Conservation (phyloP, 2,888 invertebrate genomes). For the Strigamia transsilvanica region DNA sequence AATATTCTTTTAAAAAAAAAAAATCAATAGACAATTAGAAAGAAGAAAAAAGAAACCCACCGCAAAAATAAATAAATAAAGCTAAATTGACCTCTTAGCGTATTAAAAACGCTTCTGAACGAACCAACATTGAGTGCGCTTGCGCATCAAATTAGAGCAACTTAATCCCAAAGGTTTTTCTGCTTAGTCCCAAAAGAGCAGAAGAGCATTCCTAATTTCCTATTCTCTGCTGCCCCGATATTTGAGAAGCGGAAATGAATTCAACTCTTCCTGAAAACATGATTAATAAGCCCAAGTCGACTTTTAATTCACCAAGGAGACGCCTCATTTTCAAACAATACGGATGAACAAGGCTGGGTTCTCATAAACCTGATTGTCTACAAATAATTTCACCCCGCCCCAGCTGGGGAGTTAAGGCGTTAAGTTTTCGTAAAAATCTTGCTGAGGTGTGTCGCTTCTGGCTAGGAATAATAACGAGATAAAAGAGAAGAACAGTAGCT, state of each 20-base stretch:
- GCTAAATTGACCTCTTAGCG: background rate
- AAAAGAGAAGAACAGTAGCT: constrained; percentile 11
- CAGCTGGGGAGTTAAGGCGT: constrained; percentile 21
- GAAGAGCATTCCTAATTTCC: constrained; percentile 13
- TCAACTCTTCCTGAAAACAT: constrained; percentile 26
- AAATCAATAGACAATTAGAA: background rate
- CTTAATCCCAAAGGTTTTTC: constrained; percentile 22
- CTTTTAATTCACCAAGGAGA: constrained; percentile 30
- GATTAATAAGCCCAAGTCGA: constrained; percentile 25
- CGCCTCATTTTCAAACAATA: constrained; percentile 11
- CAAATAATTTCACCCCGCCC: constrained; percentile 27
- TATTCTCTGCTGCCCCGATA: background rate
- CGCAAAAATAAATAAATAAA: background rate
- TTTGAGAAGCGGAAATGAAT: constrained; percentile 13
- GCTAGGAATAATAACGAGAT: constrained; percentile 30
- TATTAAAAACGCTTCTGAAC: constrained; percentile 16
- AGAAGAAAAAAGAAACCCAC: no score
- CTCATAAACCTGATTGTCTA: constrained; percentile 21
- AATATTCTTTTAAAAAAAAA: no score
- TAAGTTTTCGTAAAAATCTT: constrained; percentile 25
- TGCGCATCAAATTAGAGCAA: constrained; percentile 1
- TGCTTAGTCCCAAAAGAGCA: background rate
- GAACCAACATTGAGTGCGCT: background rate
- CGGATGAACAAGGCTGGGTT: constrained; percentile 14
- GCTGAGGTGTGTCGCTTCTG: constrained; percentile 21